Percentiles rank a stretch among this genome's conserved stretches.
phyloP scores from a whole-genome alignment of 1,140 invertebrate species.

The Orchestia grillus region DNA sequence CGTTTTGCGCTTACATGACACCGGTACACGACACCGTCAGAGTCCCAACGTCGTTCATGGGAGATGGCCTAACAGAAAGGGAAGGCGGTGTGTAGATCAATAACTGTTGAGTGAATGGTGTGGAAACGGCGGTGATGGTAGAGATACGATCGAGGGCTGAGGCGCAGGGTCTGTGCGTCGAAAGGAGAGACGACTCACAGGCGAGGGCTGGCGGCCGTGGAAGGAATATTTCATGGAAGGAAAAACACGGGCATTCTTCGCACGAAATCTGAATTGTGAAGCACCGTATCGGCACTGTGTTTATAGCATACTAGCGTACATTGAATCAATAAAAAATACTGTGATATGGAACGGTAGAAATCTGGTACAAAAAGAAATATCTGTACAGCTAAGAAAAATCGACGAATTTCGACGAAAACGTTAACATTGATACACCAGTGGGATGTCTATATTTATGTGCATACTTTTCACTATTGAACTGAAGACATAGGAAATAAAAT shows the following conservation, averaged over 20 bases:
- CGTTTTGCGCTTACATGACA: background rate
- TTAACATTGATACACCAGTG: no score
- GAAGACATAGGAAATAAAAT: no score
- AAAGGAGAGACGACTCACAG: background rate
- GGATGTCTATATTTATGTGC: no score
- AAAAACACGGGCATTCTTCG: background rate
- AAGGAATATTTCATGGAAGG: background rate
- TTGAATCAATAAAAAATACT: background rate
- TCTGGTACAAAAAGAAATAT: background rate
- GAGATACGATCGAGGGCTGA: constrained; percentile 35
- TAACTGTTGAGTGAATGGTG: constrained; percentile 52
- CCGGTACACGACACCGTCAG: constrained; percentile 1
- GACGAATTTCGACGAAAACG: no score
- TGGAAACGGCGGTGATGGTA: constrained; percentile 38
- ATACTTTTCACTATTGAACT: no score
- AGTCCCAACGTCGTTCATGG: background rate
- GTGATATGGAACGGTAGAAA: background rate
- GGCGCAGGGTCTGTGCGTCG: background rate
- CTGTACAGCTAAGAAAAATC: no score
- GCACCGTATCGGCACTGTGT: background rate
- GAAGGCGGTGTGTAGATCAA: constrained; percentile 18
- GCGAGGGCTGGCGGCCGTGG: background rate
- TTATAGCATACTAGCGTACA: background rate
- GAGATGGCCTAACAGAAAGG: constrained; percentile 33
- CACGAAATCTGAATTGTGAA: background rate